Evolutionary conservation across 2,888 invertebrate species (phyloP).

Genomic region (Microctonus brassicae): DNA sequence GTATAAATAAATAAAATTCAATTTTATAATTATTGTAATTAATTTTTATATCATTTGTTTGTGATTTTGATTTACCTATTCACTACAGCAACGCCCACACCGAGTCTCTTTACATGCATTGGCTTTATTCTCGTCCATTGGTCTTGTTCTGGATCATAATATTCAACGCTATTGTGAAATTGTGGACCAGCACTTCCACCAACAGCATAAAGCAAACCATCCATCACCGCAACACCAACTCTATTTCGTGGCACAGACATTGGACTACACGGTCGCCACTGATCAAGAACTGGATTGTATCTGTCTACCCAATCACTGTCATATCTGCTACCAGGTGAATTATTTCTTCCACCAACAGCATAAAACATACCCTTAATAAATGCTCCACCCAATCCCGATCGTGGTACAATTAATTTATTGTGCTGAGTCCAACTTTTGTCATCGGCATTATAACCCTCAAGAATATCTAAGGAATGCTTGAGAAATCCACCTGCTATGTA

Average conservation of each 20-base stretch:
- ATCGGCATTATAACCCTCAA: conserved; percentile 91
- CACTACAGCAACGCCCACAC: conserved; percentile 84
- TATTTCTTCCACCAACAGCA: conserved; percentile 93
- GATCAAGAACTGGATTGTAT: conserved; percentile 88
- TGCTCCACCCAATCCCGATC: conserved; percentile 89
- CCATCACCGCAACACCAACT: conserved; percentile 95
- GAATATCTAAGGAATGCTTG: conserved; percentile 85
- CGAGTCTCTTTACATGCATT: conserved; percentile 84
- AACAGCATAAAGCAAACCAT: conserved; percentile 90
- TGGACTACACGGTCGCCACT: conserved; percentile 88
- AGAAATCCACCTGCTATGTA: conserved; percentile 94
- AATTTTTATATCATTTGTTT: background rate
- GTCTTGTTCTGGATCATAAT: conserved; percentile 90
- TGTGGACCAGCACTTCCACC: conserved; percentile 90
- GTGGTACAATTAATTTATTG: conserved; percentile 86
- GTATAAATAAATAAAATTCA: background rate
- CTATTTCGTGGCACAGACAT: conserved; percentile 91
- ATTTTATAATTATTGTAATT: background rate
- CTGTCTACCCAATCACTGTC: conserved; percentile 91
- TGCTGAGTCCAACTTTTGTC: conserved; percentile 87
- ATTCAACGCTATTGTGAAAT: conserved; percentile 91
- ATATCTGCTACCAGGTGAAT: conserved; percentile 86
- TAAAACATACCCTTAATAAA: conserved; percentile 91
- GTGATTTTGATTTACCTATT: conserved; percentile 73
- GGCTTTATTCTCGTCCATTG: conserved; percentile 82